Evolutionary conservation across 2,113 vertebrate genomes (phyloP), one percentile per base, ranked within the genome.

Genomic region (Rousettus leschenaultii): DNA sequence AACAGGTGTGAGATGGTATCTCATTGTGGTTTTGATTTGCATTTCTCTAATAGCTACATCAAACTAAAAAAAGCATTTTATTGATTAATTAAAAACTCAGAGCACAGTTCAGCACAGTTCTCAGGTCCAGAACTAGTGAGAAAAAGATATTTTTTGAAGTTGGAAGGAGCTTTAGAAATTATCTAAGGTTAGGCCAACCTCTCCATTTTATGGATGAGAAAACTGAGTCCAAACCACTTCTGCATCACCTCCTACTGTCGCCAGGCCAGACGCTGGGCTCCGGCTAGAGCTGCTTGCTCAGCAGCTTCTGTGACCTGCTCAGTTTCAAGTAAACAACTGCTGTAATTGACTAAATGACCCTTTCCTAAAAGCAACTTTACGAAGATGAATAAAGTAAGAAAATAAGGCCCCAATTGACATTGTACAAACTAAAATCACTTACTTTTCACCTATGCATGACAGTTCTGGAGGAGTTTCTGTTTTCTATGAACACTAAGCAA

Each of bases 291-390:
- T 45, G 57, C 7, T 19, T 21, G 12, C 6, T 12, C 26, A 15
- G 38, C 15, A 61, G 40, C 1, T 0, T 40, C 21, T 71, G 38
- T 43, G n/a, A 63, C 18, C 61, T 83, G 30, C 26, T 87, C 13
- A 43, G 48, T 55, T 51, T 77, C 24, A 18, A 71, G 18, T 33
- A 18, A 92, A 78, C 28, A 68, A 57, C 24, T 57, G 4, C 28
- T 55, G 2, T 65, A 18, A 70, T 8, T 48, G n/a, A 68, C 33
- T 65, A 77, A 94, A 57, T 19, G 40, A 35, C 9, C 26, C 22
- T 95, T 97, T 90, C 19, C 70, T 75, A 38, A 89, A 78, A 94
- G 73, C 28, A 86, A 43, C 43, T 87, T 33, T 51, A 75, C 15
- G 24, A 77, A 65, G 40, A 70, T 82, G 40, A 74, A 40, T 28